Base-by-base conservation (phyloP, 30 jellyfish, hydroid and myxozoan genomes). In the Haliclystus octoradiatus region DNA sequence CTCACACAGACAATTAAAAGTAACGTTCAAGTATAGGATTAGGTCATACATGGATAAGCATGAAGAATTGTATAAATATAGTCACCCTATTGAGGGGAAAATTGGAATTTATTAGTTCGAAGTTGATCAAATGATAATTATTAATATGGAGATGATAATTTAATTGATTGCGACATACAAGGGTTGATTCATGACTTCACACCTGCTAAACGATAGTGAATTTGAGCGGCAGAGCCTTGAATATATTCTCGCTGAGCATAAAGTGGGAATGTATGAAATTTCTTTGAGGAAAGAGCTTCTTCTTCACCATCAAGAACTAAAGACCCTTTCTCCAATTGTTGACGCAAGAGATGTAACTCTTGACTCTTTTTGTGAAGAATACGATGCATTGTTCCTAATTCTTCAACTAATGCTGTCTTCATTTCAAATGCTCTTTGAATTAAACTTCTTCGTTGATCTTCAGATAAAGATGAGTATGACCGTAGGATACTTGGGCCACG, bases 121-220 rank as follows among this genome's bases (percentile, higher is more conserved):
- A n/a, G n/a, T n/a, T n/a, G n/a, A n/a, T n/a, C n/a, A n/a, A n/a
- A n/a, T n/a, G n/a, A n/a, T n/a, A n/a, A n/a, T n/a, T n/a, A n/a
- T n/a, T n/a, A n/a, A n/a, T n/a, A n/a, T n/a, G n/a, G n/a, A n/a
- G n/a, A n/a, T n/a, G n/a, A n/a, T n/a, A n/a, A n/a, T n/a, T n/a
- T n/a, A n/a, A n/a, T n/a, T n/a, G n/a, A n/a, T n/a, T n/a, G n/a
- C n/a, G n/a, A n/a, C n/a, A n/a, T n/a, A n/a, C n/a, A n/a, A n/a
- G n/a, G n/a, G n/a, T n/a, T n/a, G n/a, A n/a, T n/a, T n/a, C n/a
- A n/a, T n/a, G 0, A 7, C 2, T 13, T 22, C 50, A 2, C 31
- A 79, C 93, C 93, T 61, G 93, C 93, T 15, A 79, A 63, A 3
- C 93, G 63, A 40, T 70, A 79, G 50, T 79, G 93, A 31, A 79